These are phyloP conservation scores for Andrena trimmerana DNA, from an alignment of 2,888 invertebrate species.

Conservation along the genomic window DNA sequence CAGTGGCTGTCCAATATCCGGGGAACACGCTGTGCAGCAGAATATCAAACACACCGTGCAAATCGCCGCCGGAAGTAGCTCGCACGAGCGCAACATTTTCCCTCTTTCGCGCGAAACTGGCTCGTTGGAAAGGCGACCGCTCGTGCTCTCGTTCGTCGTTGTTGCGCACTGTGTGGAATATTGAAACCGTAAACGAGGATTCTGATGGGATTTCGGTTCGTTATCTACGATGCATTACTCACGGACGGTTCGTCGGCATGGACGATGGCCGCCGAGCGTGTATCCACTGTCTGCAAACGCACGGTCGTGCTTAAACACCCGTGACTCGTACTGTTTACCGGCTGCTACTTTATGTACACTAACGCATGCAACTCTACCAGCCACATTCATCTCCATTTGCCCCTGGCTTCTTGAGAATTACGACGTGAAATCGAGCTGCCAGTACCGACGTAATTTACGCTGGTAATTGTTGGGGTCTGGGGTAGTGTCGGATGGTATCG, in stretches of 20 bases:
- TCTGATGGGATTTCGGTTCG: constrained; percentile 57
- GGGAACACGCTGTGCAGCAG: constrained; percentile 49
- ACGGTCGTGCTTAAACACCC: constrained; percentile 45
- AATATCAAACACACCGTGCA: constrained; percentile 44
- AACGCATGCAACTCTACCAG: background rate
- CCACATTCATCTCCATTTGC: constrained; percentile 23
- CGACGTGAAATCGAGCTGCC: constrained; percentile 19
- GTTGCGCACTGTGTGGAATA: constrained; percentile 25
- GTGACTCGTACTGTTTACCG: constrained; percentile 26
- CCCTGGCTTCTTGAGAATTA: constrained; percentile 40
- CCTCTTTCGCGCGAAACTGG: background rate
- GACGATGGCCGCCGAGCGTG: background rate
- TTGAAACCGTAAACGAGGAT: constrained; percentile 55
- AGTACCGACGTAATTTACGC: background rate
- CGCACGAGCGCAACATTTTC: constrained; percentile 45
- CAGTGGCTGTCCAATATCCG: constrained; percentile 54
- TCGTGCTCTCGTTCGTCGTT: background rate
- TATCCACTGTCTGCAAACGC: constrained; percentile 24
- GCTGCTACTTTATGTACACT: constrained; percentile 22
- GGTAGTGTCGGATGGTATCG: background rate
- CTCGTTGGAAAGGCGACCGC: background rate
- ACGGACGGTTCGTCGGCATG: constrained; percentile 38
- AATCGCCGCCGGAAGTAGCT: constrained; percentile 47
- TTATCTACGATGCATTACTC: constrained; percentile 55
- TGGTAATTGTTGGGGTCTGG: background rate